Conservation (phyloP, 2,888 invertebrate genomes). For the Bimastos eiseni region DNA sequence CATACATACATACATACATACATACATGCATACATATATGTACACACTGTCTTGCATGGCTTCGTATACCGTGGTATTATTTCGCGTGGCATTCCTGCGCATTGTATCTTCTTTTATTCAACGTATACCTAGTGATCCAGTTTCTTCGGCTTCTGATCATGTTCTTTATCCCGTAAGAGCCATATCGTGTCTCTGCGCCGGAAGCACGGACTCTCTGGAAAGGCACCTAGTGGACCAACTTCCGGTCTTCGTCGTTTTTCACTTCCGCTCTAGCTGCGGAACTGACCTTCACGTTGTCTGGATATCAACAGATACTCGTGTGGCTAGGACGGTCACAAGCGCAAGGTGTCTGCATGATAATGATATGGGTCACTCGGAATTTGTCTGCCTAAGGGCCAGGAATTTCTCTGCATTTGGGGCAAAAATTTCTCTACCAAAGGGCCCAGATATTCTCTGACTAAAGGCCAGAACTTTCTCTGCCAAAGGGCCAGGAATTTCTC, state of each 20-base stretch:
- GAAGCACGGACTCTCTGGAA: not conserved
- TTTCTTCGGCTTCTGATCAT: too few relatives aligned
- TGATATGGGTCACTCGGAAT: too few relatives aligned
- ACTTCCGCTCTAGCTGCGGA: not conserved
- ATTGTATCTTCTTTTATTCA: not conserved
- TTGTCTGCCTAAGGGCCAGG: too few relatives aligned
- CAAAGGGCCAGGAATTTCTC: too few relatives aligned
- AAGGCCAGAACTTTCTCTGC: too few relatives aligned
- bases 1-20: too few relatives aligned
- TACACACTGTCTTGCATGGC: too few relatives aligned
- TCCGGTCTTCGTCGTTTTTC: not conserved
- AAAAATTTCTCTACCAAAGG: too few relatives aligned
- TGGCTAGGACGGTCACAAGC: not conserved
- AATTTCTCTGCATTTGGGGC: too few relatives aligned
- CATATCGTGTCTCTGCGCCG: not conserved
- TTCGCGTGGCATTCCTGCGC: not conserved
- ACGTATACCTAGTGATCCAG: too few relatives aligned
- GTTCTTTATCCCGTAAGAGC: not conserved
- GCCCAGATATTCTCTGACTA: too few relatives aligned
- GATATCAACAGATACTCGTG: not conserved
- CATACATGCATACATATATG: too few relatives aligned
- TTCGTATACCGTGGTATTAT: not conserved
- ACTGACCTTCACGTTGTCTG: not conserved
- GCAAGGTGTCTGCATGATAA: not conserved
- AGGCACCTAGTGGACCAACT: not conserved